These are phyloP conservation scores for Onychostoma macrolepis DNA, from an alignment of 2,113 vertebrate genomes.

Conservation along the genomic window DNA sequence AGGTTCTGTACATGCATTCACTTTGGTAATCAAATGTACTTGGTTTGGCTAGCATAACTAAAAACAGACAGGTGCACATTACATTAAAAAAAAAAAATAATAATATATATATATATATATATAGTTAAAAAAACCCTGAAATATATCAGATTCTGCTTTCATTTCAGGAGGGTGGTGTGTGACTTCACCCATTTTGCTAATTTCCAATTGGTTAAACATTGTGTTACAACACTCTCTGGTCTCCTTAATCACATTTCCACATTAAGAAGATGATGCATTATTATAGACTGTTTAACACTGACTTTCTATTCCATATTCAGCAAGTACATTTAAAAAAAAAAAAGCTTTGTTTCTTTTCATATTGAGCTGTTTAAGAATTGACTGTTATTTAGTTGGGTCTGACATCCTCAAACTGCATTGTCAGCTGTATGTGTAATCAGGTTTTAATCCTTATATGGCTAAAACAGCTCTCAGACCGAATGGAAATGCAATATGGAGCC, in stretches of 20 bases:
- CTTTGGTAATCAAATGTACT: neutral
- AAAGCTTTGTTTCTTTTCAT: neutral
- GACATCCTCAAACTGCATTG: conserved; percentile 20
- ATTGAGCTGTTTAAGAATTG: conserved; percentile 4
- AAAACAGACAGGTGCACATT: neutral
- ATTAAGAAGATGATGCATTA: too few species aligned
- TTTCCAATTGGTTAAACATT: neutral
- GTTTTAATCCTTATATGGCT: conserved; percentile 29
- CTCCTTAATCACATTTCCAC: neutral
- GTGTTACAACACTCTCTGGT: neutral
- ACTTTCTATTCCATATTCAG: neutral
- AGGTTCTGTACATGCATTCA: neutral
- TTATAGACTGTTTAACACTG: neutral
- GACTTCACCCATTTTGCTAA: neutral
- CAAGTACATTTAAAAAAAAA: neutral
- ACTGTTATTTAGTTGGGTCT: neutral
- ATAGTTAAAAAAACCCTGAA: too few species aligned
- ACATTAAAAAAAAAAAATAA: too few species aligned
- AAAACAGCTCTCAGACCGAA: neutral
- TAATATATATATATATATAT: too few species aligned
- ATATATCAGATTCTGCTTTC: neutral
- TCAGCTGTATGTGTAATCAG: conserved; percentile 9
- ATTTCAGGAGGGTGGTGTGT: neutral
- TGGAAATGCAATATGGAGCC: conserved; percentile 19
- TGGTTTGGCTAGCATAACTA: neutral